Evolutionary conservation across 2,113 vertebrate species (phyloP), one percentile per base, ranked within the genome.

Genomic region (Corythaixoides concolor): DNA sequence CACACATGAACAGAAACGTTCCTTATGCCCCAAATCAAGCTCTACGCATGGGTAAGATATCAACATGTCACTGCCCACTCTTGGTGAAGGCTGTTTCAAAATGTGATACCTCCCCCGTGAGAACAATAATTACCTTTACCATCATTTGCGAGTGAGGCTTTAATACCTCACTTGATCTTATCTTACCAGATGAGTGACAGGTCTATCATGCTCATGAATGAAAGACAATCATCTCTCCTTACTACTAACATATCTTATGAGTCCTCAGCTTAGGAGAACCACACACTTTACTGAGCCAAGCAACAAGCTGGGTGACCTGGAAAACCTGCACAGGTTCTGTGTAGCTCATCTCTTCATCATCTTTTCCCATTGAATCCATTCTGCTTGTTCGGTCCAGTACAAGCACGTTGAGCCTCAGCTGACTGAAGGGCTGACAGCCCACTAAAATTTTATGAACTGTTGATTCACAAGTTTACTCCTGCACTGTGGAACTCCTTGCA

Each of bases 81-180:
- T 59, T n/a, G 15, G 19, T 13, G 63, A 91, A 76, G 41, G 26
- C 62, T 77, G 21, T 68, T 90, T 75, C 43, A 86, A 81, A 78
- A 81, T 6, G 56, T 56, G 93, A 88, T 73, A 63, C 58, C 73
- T 94, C 87, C 76, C 62, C 41, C 59, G 33, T 2, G 32, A 92
- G 87, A 95, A 64, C 32, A 93, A 66, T 88, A 82, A 93, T 92
- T 95, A 96, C 86, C 90, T 94, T 90, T 77, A 88, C 88, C 75
- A 90, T 87, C 24, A 1, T 92, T 90, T 91, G 72, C 6, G 6
- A 95, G 76, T 62, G 76, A 89, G 67, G 53, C 26, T 93, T 88
- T 91, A 93, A 91, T 86, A 94, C 53, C 55, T 91, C 52, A 45
- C 52, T 67, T 81, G 83, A 94, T 92, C 75, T 92, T 89, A 72